Base-by-base conservation (phyloP, 2,888 invertebrate species). In the Actias luna region DNA sequence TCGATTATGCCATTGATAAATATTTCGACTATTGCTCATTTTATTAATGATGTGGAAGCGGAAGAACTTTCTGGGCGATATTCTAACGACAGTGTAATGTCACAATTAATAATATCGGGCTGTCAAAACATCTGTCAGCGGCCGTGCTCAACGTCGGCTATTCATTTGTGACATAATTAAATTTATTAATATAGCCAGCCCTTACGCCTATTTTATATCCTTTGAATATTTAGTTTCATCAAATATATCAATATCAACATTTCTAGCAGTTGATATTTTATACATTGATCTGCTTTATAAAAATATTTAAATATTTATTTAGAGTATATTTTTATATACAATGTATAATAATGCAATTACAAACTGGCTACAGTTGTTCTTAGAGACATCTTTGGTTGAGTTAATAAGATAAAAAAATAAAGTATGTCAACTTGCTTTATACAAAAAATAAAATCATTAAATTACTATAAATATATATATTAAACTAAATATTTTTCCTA, bases 1-100 rank as follows among this genome's bases (percentile, higher is more conserved):
- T 92, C 92, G 92, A 92, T 92, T 92, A 92, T 92, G 92, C 90
- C 92, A 92, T 91, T 92, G 92, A 92, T 92, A 91, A 90, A 92
- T 89, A 92, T 89, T 91, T 87, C 87, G 87, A 88, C 91, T 88
- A 92, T 92, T 89, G 87, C 91, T 91, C 91, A 91, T 91, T 91
- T 92, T 92, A 91, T 92, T 90, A 92, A 92, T 92, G 91, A 92
- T 83, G 79, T 89, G 86, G 89, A 91, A 91, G 82, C 89, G 92
- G 89, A 91, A 91, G 89, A 90, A 80, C 83, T 76, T 81, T 82
- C 80, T 80, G 81, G 79, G 83, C 82, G 83, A 84, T 85, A 84
- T 82, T 82, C 83, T 85, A 87, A 87, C 86, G 91, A 88, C 88
- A 85, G 77, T 70, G 79, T 84, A 81, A 91, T 87, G 89, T 92